Percentiles rank a stretch among this genome's conserved stretches.
These are phyloP conservation scores for Trissonchulus latispiculum DNA, from an alignment of 2,888 invertebrate genomes.

Conservation along the genomic window DNA sequence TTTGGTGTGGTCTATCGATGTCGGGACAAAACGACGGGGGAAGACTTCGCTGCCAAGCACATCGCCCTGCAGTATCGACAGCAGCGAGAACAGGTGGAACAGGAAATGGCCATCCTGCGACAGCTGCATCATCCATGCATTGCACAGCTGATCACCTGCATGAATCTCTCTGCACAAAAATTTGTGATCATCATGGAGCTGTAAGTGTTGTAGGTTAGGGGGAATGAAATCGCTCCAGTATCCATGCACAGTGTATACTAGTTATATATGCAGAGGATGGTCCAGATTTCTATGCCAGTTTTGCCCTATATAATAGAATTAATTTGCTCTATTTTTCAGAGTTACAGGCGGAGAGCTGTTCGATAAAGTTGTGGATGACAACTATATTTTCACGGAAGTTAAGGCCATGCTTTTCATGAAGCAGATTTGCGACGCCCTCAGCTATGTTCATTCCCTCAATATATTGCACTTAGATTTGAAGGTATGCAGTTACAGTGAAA, in stretches of 20 bases:
- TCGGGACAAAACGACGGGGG: constrained; percentile 66
- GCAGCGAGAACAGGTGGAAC: constrained; percentile 77
- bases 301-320: no score
- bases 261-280: no score
- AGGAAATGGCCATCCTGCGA: constrained; percentile 94
- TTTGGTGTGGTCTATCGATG: constrained; percentile 93
- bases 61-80: constrained; percentile 72
- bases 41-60: constrained; percentile 82
- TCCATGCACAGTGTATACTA: no score
- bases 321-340: constrained; percentile 59
- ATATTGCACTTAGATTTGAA: constrained; percentile 96
- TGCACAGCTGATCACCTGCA: constrained; percentile 93
- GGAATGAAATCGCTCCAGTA: no score
- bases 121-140: constrained; percentile 83
- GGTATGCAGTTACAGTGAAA: no score
- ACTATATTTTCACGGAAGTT: constrained; percentile 88
- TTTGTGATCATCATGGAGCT: constrained; percentile 95
- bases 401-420: constrained; percentile 92
- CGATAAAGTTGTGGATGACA: constrained; percentile 95
- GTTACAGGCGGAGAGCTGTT: constrained; percentile 96
- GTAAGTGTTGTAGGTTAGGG: constrained; percentile 58
- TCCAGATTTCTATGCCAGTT: no score
- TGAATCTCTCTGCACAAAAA: constrained; percentile 67
- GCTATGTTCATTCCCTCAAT: constrained; percentile 88
- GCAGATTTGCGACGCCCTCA: constrained; percentile 94